Conservation (phyloP, 2,888 invertebrate genomes). For the Cacoxenus indagator region DNA sequence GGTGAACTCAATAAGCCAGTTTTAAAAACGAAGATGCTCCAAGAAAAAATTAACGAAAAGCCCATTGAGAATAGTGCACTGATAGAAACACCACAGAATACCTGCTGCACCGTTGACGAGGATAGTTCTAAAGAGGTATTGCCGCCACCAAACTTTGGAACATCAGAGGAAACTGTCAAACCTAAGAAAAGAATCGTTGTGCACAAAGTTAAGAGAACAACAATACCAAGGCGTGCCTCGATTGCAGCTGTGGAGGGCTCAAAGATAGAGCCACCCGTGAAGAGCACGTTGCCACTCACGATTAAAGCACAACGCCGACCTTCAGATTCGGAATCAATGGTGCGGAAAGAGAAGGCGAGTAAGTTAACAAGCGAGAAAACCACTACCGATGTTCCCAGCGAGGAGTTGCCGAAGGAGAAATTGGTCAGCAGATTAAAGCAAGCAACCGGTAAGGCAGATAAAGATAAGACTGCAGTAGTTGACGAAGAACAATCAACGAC, state of each 20-base stretch:
- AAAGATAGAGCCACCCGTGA: conserved; percentile 53
- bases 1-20: conserved; percentile 21
- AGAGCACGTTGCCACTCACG: conserved; percentile 31
- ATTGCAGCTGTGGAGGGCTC: conserved; percentile 66
- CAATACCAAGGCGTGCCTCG: conserved; percentile 60
- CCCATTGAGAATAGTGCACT: conserved; percentile 33
- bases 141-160: background rate
- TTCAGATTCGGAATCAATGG: conserved; percentile 65
- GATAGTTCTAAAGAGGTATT: conserved; percentile 26
- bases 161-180: conserved; percentile 16
- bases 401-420: conserved; percentile 38
- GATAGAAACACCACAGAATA: conserved; percentile 31
- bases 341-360: conserved; percentile 55
- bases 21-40: background rate
- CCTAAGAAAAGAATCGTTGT: conserved; percentile 48
- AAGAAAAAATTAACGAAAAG: conserved; percentile 10
- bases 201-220: conserved; percentile 33
- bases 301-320: conserved; percentile 57
- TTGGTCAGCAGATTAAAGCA: conserved; percentile 41
- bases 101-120: background rate
- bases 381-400: conserved; percentile 42
- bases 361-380: conserved; percentile 42
- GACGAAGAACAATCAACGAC: conserved; percentile 30
- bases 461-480: conserved; percentile 1
- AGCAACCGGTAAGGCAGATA: conserved; percentile 32